Evolutionary conservation across 2,888 invertebrate species (phyloP).

Genomic region (Drosophila lacicola): DNA sequence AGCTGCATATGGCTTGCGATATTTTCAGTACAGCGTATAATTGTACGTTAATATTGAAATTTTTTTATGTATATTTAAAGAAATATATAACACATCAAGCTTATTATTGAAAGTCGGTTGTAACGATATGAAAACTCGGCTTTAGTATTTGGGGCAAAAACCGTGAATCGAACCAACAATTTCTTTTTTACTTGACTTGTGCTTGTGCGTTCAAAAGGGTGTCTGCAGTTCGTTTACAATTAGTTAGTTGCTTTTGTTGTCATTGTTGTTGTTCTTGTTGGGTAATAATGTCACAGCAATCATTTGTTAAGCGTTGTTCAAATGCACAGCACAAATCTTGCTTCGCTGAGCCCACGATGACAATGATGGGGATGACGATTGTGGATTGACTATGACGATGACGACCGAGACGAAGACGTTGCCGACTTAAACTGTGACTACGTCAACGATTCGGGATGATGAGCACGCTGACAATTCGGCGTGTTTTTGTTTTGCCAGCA

Average conservation of each 20-base stretch:
- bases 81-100: too few relatives aligned
- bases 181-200: too few relatives aligned
- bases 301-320: conserved; percentile 52
- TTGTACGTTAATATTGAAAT: too few relatives aligned
- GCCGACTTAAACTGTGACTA: conserved; percentile 16
- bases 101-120: too few relatives aligned
- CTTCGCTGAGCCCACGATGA: conserved; percentile 24
- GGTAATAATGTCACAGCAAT: conserved; percentile 62
- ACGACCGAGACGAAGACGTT: conserved; percentile 9
- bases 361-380: conserved; percentile 44
- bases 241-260: neutral
- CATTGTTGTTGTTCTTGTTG: conserved; percentile 23
- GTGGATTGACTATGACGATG: conserved; percentile 33
- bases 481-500: conserved; percentile 6
- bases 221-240: neutral
- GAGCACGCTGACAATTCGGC: conserved; percentile 54
- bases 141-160: too few relatives aligned
- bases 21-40: too few relatives aligned
- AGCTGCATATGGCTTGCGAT: too few relatives aligned
- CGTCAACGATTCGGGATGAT: conserved; percentile 49
- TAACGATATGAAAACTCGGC: too few relatives aligned
- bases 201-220: neutral
- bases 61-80: too few relatives aligned
- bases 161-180: too few relatives aligned
- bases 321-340: conserved; percentile 45